Evolutionary conservation across 2,888 invertebrate genomes (phyloP).

Genomic region (Caenorhabditis sp.): DNA sequence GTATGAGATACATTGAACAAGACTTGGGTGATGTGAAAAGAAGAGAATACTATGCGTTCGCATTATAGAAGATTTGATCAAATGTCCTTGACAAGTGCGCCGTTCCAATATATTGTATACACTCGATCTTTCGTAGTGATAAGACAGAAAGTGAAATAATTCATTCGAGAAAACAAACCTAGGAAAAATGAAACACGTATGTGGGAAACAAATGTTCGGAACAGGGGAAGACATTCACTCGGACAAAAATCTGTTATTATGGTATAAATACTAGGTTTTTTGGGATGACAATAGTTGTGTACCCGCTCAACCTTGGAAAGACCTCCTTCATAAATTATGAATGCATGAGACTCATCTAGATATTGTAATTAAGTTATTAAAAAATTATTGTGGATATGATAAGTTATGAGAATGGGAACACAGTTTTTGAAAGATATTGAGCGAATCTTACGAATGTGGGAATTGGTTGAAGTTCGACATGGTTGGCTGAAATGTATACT

Average conservation of each 20-base stretch:
- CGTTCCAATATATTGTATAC: not conserved
- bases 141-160: not conserved
- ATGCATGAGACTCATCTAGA: not conserved
- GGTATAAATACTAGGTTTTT: not conserved
- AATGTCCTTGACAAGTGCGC: conserved; percentile 2
- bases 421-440: conserved; percentile 72
- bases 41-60: too few species aligned
- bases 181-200: conserved; percentile 9
- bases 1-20: too few species aligned
- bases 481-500: conserved; percentile 46
- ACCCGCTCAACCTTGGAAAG: conserved; percentile 29
- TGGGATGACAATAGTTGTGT: conserved; percentile 19
- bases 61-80: too few species aligned
- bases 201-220: not conserved
- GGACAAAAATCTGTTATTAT: conserved; percentile 6
- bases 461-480: conserved; percentile 58
- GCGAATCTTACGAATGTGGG: conserved; percentile 72
- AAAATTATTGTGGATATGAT: not conserved
- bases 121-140: not conserved
- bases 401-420: conserved; percentile 71
- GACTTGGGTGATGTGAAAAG: too few species aligned
- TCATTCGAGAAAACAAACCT: conserved; percentile 1
- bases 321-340: not conserved
- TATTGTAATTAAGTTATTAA: conserved; percentile 3
- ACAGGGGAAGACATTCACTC: conserved; percentile 14